Evolutionary conservation across 2,797 vertebrate species (phyloP).

Genomic region (Sebastes variabilis): DNA sequence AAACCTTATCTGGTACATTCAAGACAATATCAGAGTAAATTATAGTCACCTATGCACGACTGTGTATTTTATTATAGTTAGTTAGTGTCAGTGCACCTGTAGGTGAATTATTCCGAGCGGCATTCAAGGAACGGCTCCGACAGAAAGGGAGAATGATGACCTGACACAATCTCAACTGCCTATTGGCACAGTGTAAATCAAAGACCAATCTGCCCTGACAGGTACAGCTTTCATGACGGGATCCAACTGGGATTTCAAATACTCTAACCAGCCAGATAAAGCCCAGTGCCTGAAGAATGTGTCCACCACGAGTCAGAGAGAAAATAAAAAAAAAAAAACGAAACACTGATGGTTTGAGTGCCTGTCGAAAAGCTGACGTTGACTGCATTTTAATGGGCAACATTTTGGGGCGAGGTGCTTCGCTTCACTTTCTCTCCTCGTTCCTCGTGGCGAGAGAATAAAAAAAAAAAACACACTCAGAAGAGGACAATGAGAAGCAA

Average conservation of each 20-base stretch:
- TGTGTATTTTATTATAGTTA: constrained; percentile 26
- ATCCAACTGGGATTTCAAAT: constrained; percentile 81
- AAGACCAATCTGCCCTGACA: constrained; percentile 81
- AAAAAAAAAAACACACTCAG: constrained; percentile 12
- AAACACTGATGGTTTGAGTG: constrained; percentile 68
- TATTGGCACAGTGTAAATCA: constrained; percentile 77
- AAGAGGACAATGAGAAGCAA: constrained; percentile 34
- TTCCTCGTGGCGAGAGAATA: constrained; percentile 11
- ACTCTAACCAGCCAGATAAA: constrained; percentile 80
- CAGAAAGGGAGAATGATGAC: constrained; percentile 78
- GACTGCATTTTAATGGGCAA: constrained; percentile 80
- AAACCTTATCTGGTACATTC: constrained; percentile 17
- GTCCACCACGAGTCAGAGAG: constrained; percentile 60
- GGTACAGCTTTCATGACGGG: constrained; percentile 74
- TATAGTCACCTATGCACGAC: constrained; percentile 7
- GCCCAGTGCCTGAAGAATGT: constrained; percentile 69
- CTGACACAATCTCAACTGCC: constrained; percentile 72
- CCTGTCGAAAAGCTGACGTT: constrained; percentile 72
- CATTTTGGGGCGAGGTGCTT: constrained; percentile 54
- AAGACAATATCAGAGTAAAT: constrained; percentile 40
- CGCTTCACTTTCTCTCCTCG: constrained; percentile 45
- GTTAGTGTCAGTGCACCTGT: constrained; percentile 44
- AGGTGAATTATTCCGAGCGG: constrained; percentile 65
- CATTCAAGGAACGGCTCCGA: constrained; percentile 63
- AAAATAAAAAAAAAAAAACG: constrained; percentile 43